These are phyloP conservation scores for Mionectes olivaceus DNA, from an alignment of 2,797 vertebrate species.

Conservation along the genomic window DNA sequence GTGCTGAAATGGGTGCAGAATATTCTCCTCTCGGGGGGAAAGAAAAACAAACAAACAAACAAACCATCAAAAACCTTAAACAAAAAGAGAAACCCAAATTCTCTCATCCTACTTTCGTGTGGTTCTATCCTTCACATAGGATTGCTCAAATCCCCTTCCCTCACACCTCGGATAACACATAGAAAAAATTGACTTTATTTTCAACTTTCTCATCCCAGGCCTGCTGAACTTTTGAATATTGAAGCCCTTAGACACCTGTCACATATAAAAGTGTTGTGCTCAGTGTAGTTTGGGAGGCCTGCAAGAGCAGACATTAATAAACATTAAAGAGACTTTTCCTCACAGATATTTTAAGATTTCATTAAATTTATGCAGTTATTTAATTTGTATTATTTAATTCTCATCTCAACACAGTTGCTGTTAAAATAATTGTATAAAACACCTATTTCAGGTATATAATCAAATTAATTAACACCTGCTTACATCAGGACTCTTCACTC, in stretches of 20 bases:
- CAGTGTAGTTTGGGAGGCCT: background rate
- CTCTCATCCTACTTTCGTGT: constrained; percentile 65
- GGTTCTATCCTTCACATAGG: constrained; percentile 30
- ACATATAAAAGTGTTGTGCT: background rate
- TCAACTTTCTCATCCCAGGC: background rate
- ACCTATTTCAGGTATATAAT: background rate
- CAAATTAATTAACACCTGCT: background rate
- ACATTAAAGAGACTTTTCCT: background rate
- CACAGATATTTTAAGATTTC: background rate
- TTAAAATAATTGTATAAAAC: background rate
- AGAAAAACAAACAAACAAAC: no score
- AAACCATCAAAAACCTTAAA: background rate
- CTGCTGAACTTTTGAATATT: background rate
- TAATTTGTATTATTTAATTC: background rate
- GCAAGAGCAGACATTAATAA: background rate
- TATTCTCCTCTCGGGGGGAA: constrained; percentile 25
- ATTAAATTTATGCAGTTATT: background rate
- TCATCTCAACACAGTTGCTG: background rate
- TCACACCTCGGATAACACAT: background rate
- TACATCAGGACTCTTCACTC: background rate
- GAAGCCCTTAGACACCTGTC: background rate
- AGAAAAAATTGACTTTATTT: background rate
- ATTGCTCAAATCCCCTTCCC: background rate
- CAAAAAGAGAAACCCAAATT: background rate
- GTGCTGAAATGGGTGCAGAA: constrained; percentile 13